Percentiles rank a stretch among this genome's conserved stretches.
phyloP scores from a whole-genome alignment of 2,888 invertebrate genomes.

The Perizoma flavofasciatum region DNA sequence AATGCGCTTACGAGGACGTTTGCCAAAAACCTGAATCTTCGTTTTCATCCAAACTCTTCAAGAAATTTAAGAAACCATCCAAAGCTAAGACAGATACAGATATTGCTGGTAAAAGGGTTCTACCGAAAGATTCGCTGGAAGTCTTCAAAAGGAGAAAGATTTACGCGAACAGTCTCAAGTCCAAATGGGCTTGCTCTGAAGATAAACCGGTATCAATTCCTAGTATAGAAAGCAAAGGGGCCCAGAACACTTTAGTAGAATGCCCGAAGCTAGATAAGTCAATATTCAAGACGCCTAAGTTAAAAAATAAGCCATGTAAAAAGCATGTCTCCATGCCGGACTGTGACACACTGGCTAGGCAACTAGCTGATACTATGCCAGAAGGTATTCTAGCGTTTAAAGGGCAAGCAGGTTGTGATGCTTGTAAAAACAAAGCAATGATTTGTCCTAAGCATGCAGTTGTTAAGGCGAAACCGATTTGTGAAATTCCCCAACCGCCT shows the following conservation, averaged over 20 bases:
- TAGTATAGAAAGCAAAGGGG: conserved; percentile 45
- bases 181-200: conserved; percentile 48
- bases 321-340: conserved; percentile 58
- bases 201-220: conserved; percentile 38
- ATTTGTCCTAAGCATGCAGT: conserved; percentile 42
- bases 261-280: conserved; percentile 37
- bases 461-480: conserved; percentile 36
- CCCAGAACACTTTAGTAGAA: conserved; percentile 33
- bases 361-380: conserved; percentile 26
- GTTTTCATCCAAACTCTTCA: conserved; percentile 40
- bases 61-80: conserved; percentile 40
- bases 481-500: conserved; percentile 42
- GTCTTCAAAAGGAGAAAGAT: conserved; percentile 61
- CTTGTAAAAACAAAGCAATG: conserved; percentile 36
- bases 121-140: conserved; percentile 70
- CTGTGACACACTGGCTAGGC: conserved; percentile 41
- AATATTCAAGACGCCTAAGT: conserved; percentile 5
- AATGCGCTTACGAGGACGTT: conserved; percentile 35
- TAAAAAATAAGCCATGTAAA: conserved; percentile 34
- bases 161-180: conserved; percentile 56
- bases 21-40: conserved; percentile 20
- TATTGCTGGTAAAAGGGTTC: conserved; percentile 41
- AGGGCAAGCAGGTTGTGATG: conserved; percentile 41
- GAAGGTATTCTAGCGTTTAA: conserved; percentile 53
- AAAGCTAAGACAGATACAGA: conserved; percentile 36